A percentile compares a stretch with the other conserved stretches of the same genome.
These are phyloP conservation scores for Rapana venosa DNA, from an alignment of 2,888 invertebrate species.

Conservation along the genomic window DNA sequence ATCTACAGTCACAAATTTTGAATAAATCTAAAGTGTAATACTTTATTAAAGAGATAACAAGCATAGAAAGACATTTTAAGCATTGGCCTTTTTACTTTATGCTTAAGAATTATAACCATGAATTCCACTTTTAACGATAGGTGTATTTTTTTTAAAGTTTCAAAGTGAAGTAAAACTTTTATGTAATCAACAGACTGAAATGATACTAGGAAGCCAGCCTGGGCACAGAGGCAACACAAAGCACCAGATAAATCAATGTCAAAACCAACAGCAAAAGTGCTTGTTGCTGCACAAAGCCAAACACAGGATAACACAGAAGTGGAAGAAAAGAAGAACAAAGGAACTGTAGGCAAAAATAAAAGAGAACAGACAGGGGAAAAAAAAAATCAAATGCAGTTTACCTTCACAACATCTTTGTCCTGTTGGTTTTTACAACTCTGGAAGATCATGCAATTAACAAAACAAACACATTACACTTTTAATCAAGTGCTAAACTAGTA, in stretches of 20 bases:
- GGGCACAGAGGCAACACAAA: too few relatives aligned
- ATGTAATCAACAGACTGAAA: too few relatives aligned
- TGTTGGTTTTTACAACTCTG: constrained; percentile 44
- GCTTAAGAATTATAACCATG: too few relatives aligned
- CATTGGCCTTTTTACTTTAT: too few relatives aligned
- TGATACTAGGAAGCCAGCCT: too few relatives aligned
- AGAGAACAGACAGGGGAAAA: neutral
- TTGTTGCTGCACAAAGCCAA: too few relatives aligned
- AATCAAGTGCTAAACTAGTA: neutral
- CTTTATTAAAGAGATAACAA: too few relatives aligned
- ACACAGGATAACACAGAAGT: neutral
- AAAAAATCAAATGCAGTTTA: constrained; percentile 26
- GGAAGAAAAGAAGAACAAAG: neutral
- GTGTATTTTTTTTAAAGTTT: too few relatives aligned
- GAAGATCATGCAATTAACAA: constrained; percentile 33
- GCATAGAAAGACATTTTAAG: too few relatives aligned
- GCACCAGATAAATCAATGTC: neutral
- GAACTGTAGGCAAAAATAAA: neutral
- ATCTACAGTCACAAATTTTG: too few relatives aligned
- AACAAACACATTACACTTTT: neutral
- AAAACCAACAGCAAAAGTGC: neutral
- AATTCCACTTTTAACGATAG: too few relatives aligned
- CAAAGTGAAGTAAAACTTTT: neutral
- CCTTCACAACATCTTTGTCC: constrained; percentile 44
- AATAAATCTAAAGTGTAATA: too few relatives aligned